phyloP scores from a whole-genome alignment of 1,140 invertebrate genomes.

The Rhyacophila brunnea region DNA sequence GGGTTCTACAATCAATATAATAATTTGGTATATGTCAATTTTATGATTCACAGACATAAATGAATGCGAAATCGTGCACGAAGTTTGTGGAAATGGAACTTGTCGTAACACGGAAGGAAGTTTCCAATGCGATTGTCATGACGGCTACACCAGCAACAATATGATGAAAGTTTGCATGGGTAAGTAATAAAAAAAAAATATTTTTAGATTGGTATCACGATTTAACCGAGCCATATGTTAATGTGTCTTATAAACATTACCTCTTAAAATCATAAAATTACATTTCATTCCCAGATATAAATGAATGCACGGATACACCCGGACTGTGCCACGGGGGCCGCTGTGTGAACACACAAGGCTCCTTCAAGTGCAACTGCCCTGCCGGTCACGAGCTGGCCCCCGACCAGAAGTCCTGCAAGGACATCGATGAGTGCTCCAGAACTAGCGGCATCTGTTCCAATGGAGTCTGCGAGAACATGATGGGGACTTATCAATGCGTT shows the following conservation, averaged over 20 bases:
- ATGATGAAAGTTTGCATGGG: conserved; percentile 85
- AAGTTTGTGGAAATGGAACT: conserved; percentile 79
- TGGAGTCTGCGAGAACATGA: conserved; percentile 82
- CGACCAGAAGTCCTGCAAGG: conserved; percentile 74
- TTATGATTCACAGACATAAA: conserved; percentile 69
- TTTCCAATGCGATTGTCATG: conserved; percentile 78
- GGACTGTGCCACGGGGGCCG: conserved; percentile 67
- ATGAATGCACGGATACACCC: conserved; percentile 63
- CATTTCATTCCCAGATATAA: conserved; percentile 55
- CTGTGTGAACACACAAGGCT: conserved; percentile 74
- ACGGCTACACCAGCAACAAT: conserved; percentile 72
- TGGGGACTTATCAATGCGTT: conserved; percentile 84
- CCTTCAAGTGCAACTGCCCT: conserved; percentile 81
- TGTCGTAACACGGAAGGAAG: conserved; percentile 81
- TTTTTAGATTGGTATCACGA: too few relatives aligned
- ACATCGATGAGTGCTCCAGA: conserved; percentile 81
- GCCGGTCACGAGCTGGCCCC: conserved; percentile 67
- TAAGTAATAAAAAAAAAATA: too few relatives aligned
- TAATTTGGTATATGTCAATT: conserved; percentile 3
- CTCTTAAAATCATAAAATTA: too few relatives aligned
- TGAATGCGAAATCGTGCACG: conserved; percentile 82
- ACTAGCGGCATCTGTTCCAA: conserved; percentile 83
- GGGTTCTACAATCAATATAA: too few relatives aligned
- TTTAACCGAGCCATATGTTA: too few relatives aligned
- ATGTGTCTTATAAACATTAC: too few relatives aligned